Percentiles rank a stretch among this genome's conserved stretches.
These are phyloP conservation scores for Sepioteuthis lessoniana DNA, from an alignment of 2,888 invertebrate genomes.

Conservation along the genomic window DNA sequence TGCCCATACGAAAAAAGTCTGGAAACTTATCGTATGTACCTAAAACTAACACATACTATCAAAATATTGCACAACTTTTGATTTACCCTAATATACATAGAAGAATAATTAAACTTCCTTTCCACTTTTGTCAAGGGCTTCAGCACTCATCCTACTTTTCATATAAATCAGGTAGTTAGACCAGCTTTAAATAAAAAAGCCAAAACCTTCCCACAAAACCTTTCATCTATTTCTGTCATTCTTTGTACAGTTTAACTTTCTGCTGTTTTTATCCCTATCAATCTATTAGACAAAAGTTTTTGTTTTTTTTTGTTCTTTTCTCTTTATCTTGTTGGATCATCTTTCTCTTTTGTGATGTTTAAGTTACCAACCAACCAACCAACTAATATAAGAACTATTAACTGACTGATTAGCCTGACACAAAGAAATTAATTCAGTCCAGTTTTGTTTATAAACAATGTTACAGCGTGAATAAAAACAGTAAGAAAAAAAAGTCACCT, in stretches of 20 bases:
- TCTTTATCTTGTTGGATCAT: not conserved
- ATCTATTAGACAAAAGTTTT: not conserved
- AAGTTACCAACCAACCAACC: not conserved
- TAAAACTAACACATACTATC: no score
- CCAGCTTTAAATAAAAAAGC: not conserved
- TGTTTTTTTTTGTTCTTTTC: not conserved
- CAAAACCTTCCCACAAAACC: not conserved
- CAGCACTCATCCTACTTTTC: not conserved
- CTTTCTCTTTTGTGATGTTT: not conserved
- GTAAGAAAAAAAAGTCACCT: slow-evolving; percentile 3
- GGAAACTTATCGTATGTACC: no score
- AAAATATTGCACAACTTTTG: no score
- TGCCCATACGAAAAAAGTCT: no score
- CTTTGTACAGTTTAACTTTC: not conserved
- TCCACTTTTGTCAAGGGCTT: not conserved
- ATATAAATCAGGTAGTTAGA: not conserved
- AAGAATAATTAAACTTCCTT: not conserved
- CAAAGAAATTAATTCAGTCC: not conserved
- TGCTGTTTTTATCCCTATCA: not conserved
- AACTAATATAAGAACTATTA: not conserved
- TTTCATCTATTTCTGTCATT: not conserved
- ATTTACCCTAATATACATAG: no score
- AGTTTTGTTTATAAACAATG: slow-evolving; percentile 34
- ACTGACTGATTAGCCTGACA: not conserved
- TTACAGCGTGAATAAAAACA: slow-evolving; percentile 13